Base-by-base conservation (phyloP, 2,797 vertebrate species). In the Liasis olivaceus region DNA sequence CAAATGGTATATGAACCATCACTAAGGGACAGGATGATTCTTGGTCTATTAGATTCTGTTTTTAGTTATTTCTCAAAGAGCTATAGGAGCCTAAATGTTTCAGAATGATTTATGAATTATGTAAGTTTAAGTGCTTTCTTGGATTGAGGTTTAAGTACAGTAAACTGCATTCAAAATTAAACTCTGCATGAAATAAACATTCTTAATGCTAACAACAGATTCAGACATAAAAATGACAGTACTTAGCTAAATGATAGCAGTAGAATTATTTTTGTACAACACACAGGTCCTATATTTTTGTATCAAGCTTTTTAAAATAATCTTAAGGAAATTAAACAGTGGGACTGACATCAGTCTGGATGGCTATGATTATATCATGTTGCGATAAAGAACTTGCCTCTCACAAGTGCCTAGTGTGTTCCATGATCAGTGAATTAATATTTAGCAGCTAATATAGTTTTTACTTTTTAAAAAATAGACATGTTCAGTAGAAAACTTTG, bases 41-140 rank as follows among this genome's bases (percentile, higher is more conserved):
- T 77, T 31, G 8, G 31, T 77, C 17, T 77, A 77, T 77, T 77
- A 12, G 22, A 86, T 90, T 91, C 31, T 64, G 24, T 92, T 93
- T 92, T 88, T 93, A 93, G 89, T 12, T 3, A 62, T 91, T 94
- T 89, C 5, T 12, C 12, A 91, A 64, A 87, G 63, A 85, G 12
- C 69, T 92, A 54, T n/a, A 14, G 64, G 64, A 62, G 77, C 72
- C 92, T 94, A 91, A 85, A 89, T 66, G 15, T 85, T 0, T 93
- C 84, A 95, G 88, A 84, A 66, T 51, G 84, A 54, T 69, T 36
- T 93, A 54, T 94, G 95, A 93, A 94, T 93, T 92, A 93, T 91
- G 85, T 58, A 81, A 17, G 86, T 12, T 91, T 69, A 88, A 72
- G 87, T 85, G 31, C 66, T 89, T 95, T 90, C 7, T 92, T 96